Percentiles rank a stretch among this genome's conserved stretches.
Conservation (phyloP, 2,888 invertebrate species). For the Pecten maximus region DNA sequence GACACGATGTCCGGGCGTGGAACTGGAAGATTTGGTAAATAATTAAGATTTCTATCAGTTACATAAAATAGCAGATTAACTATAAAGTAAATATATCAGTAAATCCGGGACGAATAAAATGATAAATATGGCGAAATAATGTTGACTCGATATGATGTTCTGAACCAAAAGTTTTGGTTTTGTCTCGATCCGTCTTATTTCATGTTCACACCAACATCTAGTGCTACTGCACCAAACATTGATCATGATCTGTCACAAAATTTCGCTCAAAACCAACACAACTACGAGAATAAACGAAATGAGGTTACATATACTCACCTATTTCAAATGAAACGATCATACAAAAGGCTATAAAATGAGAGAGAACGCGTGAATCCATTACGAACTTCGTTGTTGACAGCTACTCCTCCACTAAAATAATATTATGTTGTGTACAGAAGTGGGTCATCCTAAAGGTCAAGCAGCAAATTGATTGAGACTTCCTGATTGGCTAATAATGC, state of each 20-base stretch:
- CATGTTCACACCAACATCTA: too few relatives aligned
- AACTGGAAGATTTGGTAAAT: too few relatives aligned
- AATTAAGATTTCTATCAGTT: too few relatives aligned
- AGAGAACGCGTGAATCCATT: background rate
- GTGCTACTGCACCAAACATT: too few relatives aligned
- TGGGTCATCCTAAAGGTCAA: conserved; percentile 15
- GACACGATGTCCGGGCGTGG: too few relatives aligned
- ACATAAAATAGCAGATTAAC: too few relatives aligned
- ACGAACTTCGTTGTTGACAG: background rate
- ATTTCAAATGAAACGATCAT: background rate
- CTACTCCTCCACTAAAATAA: background rate
- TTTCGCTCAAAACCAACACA: background rate
- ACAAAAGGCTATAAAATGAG: background rate
- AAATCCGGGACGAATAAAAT: too few relatives aligned
- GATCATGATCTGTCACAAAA: background rate
- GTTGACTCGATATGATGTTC: too few relatives aligned
- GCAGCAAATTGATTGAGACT: background rate
- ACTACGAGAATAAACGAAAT: background rate
- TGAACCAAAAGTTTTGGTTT: too few relatives aligned
- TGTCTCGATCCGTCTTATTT: too few relatives aligned
- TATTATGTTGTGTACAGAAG: background rate
- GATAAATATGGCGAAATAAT: too few relatives aligned
- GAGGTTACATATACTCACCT: background rate
- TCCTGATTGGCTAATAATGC: conserved; percentile 8
- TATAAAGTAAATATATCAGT: too few relatives aligned